Base-by-base conservation (phyloP, 2,888 invertebrate species). In the Euclidia mi region DNA sequence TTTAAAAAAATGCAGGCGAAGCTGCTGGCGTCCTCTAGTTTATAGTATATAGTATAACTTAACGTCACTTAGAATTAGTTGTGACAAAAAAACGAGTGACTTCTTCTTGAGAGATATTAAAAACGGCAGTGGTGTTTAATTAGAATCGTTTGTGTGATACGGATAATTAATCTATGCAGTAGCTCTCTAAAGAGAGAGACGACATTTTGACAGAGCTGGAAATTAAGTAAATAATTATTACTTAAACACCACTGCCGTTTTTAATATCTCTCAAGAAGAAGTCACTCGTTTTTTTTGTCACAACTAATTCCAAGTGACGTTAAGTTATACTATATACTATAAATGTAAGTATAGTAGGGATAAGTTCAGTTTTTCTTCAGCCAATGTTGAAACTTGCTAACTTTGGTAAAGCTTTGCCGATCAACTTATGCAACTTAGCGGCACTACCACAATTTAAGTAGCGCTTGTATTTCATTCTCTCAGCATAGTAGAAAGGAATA, bases 311-410 rank as follows among this genome's bases (percentile, higher is more conserved):
- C n/a, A 38, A 35, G 35, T 15, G 35, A 38, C 18, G n/a, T 20
- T 2, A 40, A 40, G 6, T 25, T 40, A 25, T 4, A 11, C 11
- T 1, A n/a, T n/a, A n/a, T n/a, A n/a, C 2, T n/a, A 35, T n/a
- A 18, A 18, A 38, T 18, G 37, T 20, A n/a, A 6, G 0, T 18
- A 11, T 53, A 17, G 45, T 12, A 2, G 3, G 37, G 29, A 38
- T 34, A 15, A 71, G 17, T 52, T 52, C 3, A 70, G 37, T 49
- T 70, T 50, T 65, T 48, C 50, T 53, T 45, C 18, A 42, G 15
- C 47, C 28, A 31, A 25, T 25, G 38, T 28, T 47, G 32, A 56
- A 44, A 60, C 47, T 45, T 35, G 38, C 29, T 42, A 42, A 42
- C 43, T 70, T 41, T 17, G 6, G 1, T 31, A 1, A 71, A 70